Evolutionary conservation across 2,797 vertebrate species (phyloP), one percentile per base, ranked within the genome.

Genomic region (Spea hammondii): DNA sequence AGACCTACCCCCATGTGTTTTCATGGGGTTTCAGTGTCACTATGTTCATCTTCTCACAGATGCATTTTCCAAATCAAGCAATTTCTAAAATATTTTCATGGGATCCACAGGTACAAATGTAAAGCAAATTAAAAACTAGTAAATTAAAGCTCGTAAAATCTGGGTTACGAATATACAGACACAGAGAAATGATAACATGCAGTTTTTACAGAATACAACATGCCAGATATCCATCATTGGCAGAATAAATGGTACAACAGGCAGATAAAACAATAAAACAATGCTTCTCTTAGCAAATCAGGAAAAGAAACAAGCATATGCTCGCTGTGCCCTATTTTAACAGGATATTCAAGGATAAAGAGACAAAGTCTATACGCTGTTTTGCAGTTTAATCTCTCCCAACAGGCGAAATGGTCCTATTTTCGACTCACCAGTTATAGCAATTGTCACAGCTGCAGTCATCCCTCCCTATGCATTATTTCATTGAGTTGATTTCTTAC

Each of bases 251-350:
- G 11, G 10, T 45, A 47, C 54, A 74, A 65, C 65, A 62, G 70
- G 54, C 17, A 73, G 77, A 55, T 45, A 13, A 13, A 73, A 69
- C 62, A 68, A 68, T 72, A 72, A 73, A 77, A 77, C 70, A 72
- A 68, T 67, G 70, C n/a, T 55, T 48, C 46, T 62, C 1, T 68
- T 6, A 67, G 62, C 68, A 68, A 62, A 72, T 17, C 12, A 54
- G 69, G 44, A 32, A 13, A 73, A 32, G 69, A 77, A 72, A 73
- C 69, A 72, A 80, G 67, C 48, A 64, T 68, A n/a, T 54, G 72
- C 79, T 59, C 72, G 74, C 79, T 81, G 79, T 76, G 79, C 67
- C 74, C 79, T 81, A 81, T 77, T 81, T 81, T 77, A 71, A 77
- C 74, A 64, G 69, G 55, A 77, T 72, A 55, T 77, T 69, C 64